Conservation (phyloP, 1,140 invertebrate genomes). For the Lutraria rhynchaena region DNA sequence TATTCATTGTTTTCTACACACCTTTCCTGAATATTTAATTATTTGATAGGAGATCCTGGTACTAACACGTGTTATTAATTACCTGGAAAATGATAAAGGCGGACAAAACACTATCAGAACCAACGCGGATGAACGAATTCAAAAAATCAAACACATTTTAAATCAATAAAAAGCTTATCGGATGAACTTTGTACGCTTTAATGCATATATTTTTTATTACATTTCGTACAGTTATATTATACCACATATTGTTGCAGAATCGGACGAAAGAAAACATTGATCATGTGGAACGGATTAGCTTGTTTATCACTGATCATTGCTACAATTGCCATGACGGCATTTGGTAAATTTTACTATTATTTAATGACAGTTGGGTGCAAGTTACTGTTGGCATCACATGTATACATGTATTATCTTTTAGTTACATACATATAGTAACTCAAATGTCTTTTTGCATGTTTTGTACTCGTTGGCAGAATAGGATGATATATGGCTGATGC, state of each 20-base stretch:
- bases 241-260: constrained; percentile 50
- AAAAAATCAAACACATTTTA: not conserved
- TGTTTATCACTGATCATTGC: constrained; percentile 55
- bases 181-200: not conserved
- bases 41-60: not conserved
- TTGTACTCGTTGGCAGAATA: not conserved
- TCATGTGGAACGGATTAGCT: constrained; percentile 55
- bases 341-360: constrained; percentile 46
- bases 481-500: not conserved
- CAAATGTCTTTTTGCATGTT: not conserved
- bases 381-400: not conserved
- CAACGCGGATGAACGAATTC: not conserved
- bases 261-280: constrained; percentile 58
- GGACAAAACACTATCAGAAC: not conserved
- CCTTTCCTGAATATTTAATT: not conserved
- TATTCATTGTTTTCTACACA: no score
- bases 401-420: not conserved
- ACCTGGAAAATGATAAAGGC: not conserved
- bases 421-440: not conserved
- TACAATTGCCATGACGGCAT: constrained; percentile 43
- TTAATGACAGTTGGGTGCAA: not conserved
- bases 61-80: not conserved
- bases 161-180: not conserved
- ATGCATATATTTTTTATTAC: not conserved
- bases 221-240: not conserved